Evolutionary conservation across 2,113 vertebrate genomes (phyloP), one percentile per base, ranked within the genome.

Genomic region (Emberiza fucata): DNA sequence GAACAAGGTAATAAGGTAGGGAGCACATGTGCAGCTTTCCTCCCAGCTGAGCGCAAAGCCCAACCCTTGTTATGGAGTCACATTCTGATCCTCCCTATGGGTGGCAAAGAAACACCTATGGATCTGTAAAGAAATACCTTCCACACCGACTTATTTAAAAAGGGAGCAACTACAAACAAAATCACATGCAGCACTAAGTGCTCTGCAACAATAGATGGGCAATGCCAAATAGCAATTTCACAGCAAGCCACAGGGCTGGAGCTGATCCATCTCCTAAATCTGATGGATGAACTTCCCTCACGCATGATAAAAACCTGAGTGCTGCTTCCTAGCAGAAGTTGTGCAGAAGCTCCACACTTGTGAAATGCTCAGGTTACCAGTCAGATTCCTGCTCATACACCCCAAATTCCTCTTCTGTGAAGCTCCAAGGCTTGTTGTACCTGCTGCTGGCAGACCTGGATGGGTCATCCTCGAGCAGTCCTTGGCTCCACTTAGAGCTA

Each of bases 21-120:
- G 42, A 54, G 35, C 1, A 1, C 0, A 1, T 1, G 0, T 14
- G 31, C 6, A 37, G 37, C 0, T 37, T 40, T 15, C 71, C 48
- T 25, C 13, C 50, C 25, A 61, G 4, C 15, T 2, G 1, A 88
- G 25, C 60, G 65, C 19, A 73, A 69, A 57, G 39, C 14, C 25
- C 66, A 29, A 0, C 23, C 23, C 80, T 66, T 3, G 1, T 2
- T 8, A 21, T 9, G 15, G 12, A 50, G 29, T 9, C 72, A 39
- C 45, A 29, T 33, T 37, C 37, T 27, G 45, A n/a, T 47, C 70
- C 33, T 37, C 50, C 18, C 54, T 5, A 23, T 4, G 13, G 37
- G 63, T 6, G 28, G 68, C 28, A 65, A 65, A 60, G 57, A 29
- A 29, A 54, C 2, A 54, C 29, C 53, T 21, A 20, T 33, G 53